Evolutionary conservation across 2,797 vertebrate genomes (phyloP).

Genomic region (Pangasius djambal): DNA sequence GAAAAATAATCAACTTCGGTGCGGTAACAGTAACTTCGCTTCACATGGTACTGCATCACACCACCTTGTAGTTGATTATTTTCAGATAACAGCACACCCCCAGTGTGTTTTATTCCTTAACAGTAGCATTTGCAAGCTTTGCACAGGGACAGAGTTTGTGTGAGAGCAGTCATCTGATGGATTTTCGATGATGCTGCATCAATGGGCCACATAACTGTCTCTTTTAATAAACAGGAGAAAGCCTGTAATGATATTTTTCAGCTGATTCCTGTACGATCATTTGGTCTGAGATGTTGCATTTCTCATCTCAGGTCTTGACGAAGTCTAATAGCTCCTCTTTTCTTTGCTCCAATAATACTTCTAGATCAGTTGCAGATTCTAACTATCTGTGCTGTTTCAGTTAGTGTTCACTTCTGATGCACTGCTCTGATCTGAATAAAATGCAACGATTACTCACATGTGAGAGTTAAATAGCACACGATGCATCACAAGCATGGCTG

Average conservation of each 20-base stretch:
- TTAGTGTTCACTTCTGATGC: neutral
- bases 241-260: neutral
- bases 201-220: neutral
- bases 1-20: neutral
- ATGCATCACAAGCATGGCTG: neutral
- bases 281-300: neutral
- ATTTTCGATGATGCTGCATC: neutral
- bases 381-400: neutral
- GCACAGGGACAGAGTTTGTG: neutral
- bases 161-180: neutral
- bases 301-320: neutral
- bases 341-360: neutral
- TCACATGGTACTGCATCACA: neutral
- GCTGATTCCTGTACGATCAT: neutral
- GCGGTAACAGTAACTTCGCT: neutral
- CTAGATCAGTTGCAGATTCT: neutral
- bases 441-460: neutral
- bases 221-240: neutral
- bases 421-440: neutral
- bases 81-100: neutral
- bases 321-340: neutral
- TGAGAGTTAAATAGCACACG: neutral
- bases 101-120: neutral
- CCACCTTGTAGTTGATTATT: neutral
- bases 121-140: neutral